Percentiles rank a stretch among this genome's conserved stretches.
Conservation (phyloP, 2,888 invertebrate genomes). For the Acronicta leporina region DNA sequence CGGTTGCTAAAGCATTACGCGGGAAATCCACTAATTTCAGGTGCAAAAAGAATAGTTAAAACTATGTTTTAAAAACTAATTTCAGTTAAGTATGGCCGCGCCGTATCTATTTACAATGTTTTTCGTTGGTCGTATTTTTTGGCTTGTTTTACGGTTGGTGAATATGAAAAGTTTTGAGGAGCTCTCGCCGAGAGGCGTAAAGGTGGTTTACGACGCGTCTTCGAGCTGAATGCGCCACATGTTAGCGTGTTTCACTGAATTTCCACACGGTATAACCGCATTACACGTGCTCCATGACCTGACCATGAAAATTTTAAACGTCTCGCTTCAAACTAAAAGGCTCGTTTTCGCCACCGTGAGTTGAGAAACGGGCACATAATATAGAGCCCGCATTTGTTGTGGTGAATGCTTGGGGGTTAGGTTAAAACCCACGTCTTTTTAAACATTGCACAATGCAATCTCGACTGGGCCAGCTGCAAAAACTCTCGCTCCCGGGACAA, state of each 20-base stretch:
- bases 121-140: constrained; percentile 88
- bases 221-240: constrained; percentile 85
- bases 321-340: constrained; percentile 77
- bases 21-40: constrained; percentile 73
- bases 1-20: constrained; percentile 12
- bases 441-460: constrained; percentile 74
- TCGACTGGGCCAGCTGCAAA: constrained; percentile 79
- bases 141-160: constrained; percentile 85
- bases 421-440: constrained; percentile 73
- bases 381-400: constrained; percentile 61
- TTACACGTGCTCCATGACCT: constrained; percentile 84
- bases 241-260: constrained; percentile 80
- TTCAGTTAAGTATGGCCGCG: constrained; percentile 70
- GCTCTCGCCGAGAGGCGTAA: constrained; percentile 85
- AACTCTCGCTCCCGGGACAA: constrained; percentile 75
- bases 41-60: constrained; percentile 80
- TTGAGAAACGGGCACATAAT: constrained; percentile 59
- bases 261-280: constrained; percentile 80
- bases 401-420: constrained; percentile 64
- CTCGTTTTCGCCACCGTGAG: constrained; percentile 59
- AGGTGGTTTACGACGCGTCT: constrained; percentile 88
- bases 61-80: constrained; percentile 87
- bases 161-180: constrained; percentile 89
- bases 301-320: constrained; percentile 87
- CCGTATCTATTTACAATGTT: constrained; percentile 88